phyloP scores from a whole-genome alignment of 2,113 vertebrate genomes.

The Sebastes schlegelii region DNA sequence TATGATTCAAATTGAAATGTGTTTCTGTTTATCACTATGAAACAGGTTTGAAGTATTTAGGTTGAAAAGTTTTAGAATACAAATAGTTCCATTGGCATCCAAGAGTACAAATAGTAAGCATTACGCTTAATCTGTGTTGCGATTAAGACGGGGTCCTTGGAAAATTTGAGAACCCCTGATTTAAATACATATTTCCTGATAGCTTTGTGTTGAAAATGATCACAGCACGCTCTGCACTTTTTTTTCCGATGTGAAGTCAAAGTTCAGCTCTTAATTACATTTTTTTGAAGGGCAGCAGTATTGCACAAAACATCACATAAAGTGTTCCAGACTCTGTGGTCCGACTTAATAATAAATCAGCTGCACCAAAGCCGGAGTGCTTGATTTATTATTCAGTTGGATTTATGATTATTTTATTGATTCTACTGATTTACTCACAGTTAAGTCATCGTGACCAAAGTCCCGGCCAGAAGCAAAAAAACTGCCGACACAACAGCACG shows the following conservation, averaged over 20 bases:
- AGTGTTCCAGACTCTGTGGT: background rate
- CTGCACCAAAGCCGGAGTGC: background rate
- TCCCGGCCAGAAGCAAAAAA: conserved; percentile 9
- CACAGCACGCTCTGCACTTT: background rate
- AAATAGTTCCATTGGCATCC: no score
- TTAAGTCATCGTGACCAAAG: background rate
- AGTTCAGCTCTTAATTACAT: background rate
- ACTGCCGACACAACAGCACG: conserved; percentile 24
- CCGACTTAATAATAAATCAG: conserved; percentile 24
- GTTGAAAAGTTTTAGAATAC: no score
- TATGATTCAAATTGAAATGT: no score
- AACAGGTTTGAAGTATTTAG: no score
- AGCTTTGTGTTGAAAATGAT: background rate
- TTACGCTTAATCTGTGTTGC: no score
- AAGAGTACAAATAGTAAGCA: no score
- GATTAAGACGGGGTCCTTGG: no score
- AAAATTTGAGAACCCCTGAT: no score
- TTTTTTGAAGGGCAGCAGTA: background rate
- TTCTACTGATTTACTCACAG: conserved; percentile 47
- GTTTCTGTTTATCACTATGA: no score
- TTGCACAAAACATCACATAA: background rate
- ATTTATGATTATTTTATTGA: conserved; percentile 66
- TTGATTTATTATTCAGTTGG: conserved; percentile 39
- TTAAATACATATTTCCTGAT: background rate
- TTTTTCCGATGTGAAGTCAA: background rate